Evolutionary conservation across 2,113 vertebrate genomes (phyloP).

Genomic region (Podarcis muralis): DNA sequence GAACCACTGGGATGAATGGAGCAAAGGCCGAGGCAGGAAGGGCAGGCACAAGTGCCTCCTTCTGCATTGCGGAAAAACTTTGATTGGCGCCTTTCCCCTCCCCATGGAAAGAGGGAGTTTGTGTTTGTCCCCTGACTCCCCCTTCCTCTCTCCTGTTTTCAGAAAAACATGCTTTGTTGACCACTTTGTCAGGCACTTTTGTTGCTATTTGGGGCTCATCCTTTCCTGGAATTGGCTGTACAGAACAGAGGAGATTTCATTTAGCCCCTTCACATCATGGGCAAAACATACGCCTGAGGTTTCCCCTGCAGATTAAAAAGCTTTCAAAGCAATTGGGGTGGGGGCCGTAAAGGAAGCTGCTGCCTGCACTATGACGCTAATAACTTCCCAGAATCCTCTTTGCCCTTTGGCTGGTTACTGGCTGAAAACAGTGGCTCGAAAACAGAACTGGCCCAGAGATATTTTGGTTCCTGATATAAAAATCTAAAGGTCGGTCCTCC

Average conservation of each 20-base stretch:
- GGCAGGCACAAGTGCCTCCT: neutral
- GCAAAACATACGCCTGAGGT: neutral
- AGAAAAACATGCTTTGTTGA: conserved; percentile 17
- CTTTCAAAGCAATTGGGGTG: neutral
- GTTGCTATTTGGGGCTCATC: neutral
- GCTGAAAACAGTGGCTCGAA: neutral
- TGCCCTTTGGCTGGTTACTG: neutral
- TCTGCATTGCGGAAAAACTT: no score
- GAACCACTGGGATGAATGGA: neutral
- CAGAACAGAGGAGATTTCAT: conserved; percentile 23
- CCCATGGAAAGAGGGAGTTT: neutral
- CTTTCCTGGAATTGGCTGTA: conserved; percentile 62
- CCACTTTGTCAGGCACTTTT: neutral
- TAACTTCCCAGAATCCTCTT: neutral
- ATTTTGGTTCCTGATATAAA: neutral
- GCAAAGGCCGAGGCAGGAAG: no score
- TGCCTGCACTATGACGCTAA: neutral
- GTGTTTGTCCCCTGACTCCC: neutral
- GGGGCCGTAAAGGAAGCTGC: no score
- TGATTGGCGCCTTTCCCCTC: no score
- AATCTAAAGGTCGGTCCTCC: neutral
- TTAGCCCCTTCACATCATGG: conserved; percentile 43
- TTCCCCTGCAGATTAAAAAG: conserved; percentile 8
- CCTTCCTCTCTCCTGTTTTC: neutral
- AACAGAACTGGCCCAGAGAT: neutral